Evolutionary conservation across 2,888 invertebrate species (phyloP), one percentile per base, ranked within the genome.

Genomic region (Choristoneura rosaceana): DNA sequence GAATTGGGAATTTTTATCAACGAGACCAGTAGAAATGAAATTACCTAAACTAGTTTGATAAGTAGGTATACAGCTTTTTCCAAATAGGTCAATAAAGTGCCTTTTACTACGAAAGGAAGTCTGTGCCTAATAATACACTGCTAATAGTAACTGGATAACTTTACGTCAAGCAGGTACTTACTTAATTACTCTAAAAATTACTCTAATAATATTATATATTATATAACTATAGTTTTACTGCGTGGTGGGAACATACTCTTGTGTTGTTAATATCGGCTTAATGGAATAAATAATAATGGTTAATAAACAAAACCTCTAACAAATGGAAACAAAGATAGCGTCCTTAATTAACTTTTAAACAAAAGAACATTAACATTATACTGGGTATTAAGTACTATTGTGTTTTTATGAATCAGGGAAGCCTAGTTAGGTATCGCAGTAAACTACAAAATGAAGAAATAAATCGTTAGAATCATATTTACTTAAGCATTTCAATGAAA

Each of bases 1-100:
- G 65, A 59, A 52, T 62, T 62, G 60, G 60, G 52, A 67, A 33
- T 43, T 60, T 15, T 52, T 45, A 61, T 9, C 14, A 45, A 15
- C 8, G 12, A 55, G 55, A 17, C 55, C 25, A 25, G 55, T 55
- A 25, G 25, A 55, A 10, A 25, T 12, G 25, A 25, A 55, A 9
- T 17, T 52, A 52, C 25, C 17, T 12, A 25, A 25, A 55, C 55
- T 55, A 38, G 7, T 38, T 1, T 4, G 4, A 25, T 25, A 25
- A 12, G 55, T 25, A 25, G 4, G 55, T 55, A 25, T 55, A 12
- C 10, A 55, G 10, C 9, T 55, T 25, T 25, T 10, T 55, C 25
- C 15, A 55, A 55, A 17, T 52, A 17, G 25, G 25, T 52, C 0
- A 17, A 17, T n/a, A 4, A 5, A 15, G 9, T 52, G n/a, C n/a